phyloP scores from a whole-genome alignment of 64 coral and sea anemone genomes.

The Anthopleura sola region DNA sequence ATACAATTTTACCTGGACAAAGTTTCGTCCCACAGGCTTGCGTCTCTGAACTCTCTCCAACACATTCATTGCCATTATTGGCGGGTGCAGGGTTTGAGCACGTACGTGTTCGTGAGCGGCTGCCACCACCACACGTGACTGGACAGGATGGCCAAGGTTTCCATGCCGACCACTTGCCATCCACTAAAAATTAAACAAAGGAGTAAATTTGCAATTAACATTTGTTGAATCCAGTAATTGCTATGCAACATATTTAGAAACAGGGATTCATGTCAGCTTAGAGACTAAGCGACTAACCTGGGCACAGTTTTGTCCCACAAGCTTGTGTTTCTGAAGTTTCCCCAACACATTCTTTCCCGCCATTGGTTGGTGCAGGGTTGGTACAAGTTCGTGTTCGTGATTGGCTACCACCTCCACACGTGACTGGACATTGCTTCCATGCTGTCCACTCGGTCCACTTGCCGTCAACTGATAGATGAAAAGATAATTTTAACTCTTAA shows the following conservation, averaged over 20 bases:
- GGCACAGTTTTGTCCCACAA: constrained; percentile 21
- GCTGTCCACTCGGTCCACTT: neutral
- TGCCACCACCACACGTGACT: constrained; percentile 38
- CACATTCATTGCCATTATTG: constrained; percentile 23
- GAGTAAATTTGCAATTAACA: neutral
- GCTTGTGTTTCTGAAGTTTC: neutral
- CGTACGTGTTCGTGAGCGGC: neutral
- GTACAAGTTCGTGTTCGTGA: constrained; percentile 1
- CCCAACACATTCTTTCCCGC: constrained; percentile 10
- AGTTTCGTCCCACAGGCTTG: constrained; percentile 23
- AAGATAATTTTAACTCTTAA: too few relatives aligned
- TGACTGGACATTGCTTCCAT: constrained; percentile 10
- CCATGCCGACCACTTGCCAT: constrained; percentile 18
- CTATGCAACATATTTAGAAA: too few relatives aligned
- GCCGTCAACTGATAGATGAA: neutral
- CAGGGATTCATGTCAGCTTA: too few relatives aligned
- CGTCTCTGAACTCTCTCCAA: constrained; percentile 12
- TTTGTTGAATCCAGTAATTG: neutral
- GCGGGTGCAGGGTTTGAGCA: constrained; percentile 39
- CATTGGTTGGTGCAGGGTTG: constrained; percentile 18
- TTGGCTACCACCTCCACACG: constrained; percentile 18
- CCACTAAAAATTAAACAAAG: neutral
- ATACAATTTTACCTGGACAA: constrained; percentile 32
- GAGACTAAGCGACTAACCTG: too few relatives aligned
- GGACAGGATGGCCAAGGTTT: constrained; percentile 29